A percentile compares a stretch with the other conserved stretches of the same genome.
Conservation (phyloP, 2,888 invertebrate genomes). For the Phyto melanocephala region DNA sequence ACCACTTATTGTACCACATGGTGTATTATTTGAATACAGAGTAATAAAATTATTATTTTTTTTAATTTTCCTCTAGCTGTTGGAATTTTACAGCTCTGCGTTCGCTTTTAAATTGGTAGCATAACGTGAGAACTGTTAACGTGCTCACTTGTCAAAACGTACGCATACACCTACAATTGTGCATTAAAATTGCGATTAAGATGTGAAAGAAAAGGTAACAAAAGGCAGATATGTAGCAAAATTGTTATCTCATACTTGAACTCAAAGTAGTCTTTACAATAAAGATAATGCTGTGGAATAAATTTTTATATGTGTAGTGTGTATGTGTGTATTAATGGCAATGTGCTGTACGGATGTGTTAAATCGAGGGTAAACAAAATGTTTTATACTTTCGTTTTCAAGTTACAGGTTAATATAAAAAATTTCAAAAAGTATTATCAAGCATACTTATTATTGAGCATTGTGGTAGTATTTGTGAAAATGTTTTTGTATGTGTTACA, state of each 20-base stretch:
- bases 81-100: not conserved
- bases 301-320: not conserved
- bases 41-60: conserved; percentile 24
- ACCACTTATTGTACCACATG: conserved; percentile 7
- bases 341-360: not conserved
- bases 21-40: conserved; percentile 18
- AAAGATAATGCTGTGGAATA: conserved; percentile 12
- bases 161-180: not conserved
- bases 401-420: not conserved
- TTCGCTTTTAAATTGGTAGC: conserved; percentile 6
- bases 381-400: not conserved
- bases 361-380: not conserved
- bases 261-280: not conserved
- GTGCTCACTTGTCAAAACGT: not conserved
- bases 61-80: not conserved
- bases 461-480: too few relatives aligned
- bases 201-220: not conserved
- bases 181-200: not conserved
- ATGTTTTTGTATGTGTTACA: too few relatives aligned
- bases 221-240: not conserved
- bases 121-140: conserved; percentile 15
- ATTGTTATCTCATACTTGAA: not conserved
- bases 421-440: not conserved
- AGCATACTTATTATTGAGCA: too few relatives aligned
- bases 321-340: not conserved